phyloP scores from a whole-genome alignment of 1,140 invertebrate genomes.

The Panagrolaimus sp. region DNA sequence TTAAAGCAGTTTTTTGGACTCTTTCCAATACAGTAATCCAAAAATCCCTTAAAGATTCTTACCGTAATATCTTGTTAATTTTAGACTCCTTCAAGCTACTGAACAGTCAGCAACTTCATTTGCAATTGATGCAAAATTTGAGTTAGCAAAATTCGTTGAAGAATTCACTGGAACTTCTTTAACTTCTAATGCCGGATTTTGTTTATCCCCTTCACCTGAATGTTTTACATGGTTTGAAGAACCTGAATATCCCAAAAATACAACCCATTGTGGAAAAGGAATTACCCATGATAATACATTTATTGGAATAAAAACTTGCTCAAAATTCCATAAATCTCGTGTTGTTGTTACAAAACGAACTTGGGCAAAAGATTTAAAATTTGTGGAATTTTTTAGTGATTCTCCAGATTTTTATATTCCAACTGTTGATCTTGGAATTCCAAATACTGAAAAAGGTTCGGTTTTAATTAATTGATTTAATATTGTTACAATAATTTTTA shows the following conservation, averaged over 20 bases:
- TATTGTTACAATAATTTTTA: no score
- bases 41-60: no score
- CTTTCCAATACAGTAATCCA: no score
- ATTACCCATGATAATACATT: constrained; percentile 29
- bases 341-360: constrained; percentile 29
- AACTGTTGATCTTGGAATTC: constrained; percentile 24
- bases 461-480: no score
- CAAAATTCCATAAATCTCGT: constrained; percentile 23
- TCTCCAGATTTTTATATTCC: constrained; percentile 26
- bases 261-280: constrained; percentile 18
- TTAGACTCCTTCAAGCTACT: neutral
- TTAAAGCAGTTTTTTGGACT: no score
- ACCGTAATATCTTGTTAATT: no score
- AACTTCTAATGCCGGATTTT: constrained; percentile 9
- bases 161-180: constrained; percentile 21
- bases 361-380: constrained; percentile 29
- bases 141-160: constrained; percentile 28
- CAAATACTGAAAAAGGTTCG: constrained; percentile 27
- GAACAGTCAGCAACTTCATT: constrained; percentile 17
- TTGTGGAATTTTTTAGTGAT: constrained; percentile 28
- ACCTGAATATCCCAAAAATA: constrained; percentile 12
- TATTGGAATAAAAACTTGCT: constrained; percentile 28
- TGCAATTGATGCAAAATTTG: constrained; percentile 26
- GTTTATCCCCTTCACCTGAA: neutral
- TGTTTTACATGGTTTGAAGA: constrained; percentile 25